These are phyloP conservation scores for Ovis aries DNA, from an alignment of 2,113 vertebrate species.

Conservation along the genomic window ARS-UI_Ramb_v3.0 NC_056063.1:11913001-11913500, in stretches of 20 bases:
- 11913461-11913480: neutral
- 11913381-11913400: neutral
- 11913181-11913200: neutral
- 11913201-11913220: slow-evolving; percentile 5
- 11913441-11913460: neutral
- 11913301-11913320: neutral
- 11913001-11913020: neutral
- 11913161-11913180: neutral
- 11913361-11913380: neutral
- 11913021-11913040: neutral
- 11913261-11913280: neutral
- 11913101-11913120: neutral
- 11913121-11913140: neutral
- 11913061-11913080: neutral
- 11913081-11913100: neutral
- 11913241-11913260: neutral
- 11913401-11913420: neutral
- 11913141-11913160: neutral
- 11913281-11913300: neutral
- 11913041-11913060: neutral
- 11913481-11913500: neutral
- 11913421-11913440: neutral
- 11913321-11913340: neutral
- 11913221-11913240: neutral
- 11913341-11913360: neutral